These are phyloP conservation scores for Diloba caeruleocephala DNA, from an alignment of 2,888 invertebrate genomes.

Conservation along the genomic window DNA sequence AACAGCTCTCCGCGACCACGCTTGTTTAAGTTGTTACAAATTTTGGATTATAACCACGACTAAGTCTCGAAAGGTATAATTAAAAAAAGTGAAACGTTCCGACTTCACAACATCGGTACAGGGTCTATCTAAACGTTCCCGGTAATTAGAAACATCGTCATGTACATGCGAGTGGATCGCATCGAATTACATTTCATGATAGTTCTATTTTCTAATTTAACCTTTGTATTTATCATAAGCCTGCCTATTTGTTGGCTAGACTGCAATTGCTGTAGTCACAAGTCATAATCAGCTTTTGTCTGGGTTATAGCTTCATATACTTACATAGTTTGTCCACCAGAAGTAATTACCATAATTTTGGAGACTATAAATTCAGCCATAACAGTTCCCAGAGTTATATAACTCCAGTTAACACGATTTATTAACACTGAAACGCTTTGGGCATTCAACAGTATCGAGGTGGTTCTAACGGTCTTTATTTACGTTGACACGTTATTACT, in stretches of 20 bases:
- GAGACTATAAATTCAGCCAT: slow-evolving; percentile 44
- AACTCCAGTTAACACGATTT: slow-evolving; percentile 48
- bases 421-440: slow-evolving; percentile 46
- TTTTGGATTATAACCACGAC: no score
- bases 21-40: no score
- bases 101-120: neutral
- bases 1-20: no score
- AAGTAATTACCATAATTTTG: slow-evolving; percentile 50
- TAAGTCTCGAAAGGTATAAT: no score
- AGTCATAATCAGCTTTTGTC: neutral
- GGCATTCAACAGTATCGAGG: slow-evolving; percentile 49
- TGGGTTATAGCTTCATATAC: slow-evolving; percentile 1
- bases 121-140: neutral
- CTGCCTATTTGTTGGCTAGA: slow-evolving; percentile 38
- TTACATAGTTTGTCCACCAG: slow-evolving; percentile 31
- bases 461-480: slow-evolving; percentile 47
- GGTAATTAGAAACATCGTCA: slow-evolving; percentile 15
- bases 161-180: slow-evolving; percentile 9
- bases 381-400: slow-evolving; percentile 48
- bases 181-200: slow-evolving; percentile 30
- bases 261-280: slow-evolving; percentile 9
- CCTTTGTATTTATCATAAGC: slow-evolving; percentile 38
- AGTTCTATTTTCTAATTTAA: slow-evolving; percentile 45
- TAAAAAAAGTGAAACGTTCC: no score
- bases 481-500: slow-evolving; percentile 45